phyloP scores from a whole-genome alignment of 2,113 vertebrate genomes.

The Hippocampus zosterae region DNA sequence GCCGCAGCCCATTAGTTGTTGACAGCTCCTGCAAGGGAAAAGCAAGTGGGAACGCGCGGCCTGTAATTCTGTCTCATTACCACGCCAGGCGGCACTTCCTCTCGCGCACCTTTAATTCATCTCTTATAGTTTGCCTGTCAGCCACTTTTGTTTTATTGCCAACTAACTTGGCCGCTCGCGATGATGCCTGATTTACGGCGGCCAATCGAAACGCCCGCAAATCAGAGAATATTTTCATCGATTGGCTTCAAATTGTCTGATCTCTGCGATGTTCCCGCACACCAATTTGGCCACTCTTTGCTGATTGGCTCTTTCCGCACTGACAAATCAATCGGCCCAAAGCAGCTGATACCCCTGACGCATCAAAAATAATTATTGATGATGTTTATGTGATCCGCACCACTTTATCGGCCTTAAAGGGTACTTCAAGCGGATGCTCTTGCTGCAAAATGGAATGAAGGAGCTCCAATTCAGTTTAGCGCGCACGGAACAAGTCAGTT shows the following conservation, averaged over 20 bases:
- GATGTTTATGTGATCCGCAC: slow-evolving; percentile 50
- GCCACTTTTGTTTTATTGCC: slow-evolving; percentile 90
- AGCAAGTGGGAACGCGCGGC: slow-evolving; percentile 68
- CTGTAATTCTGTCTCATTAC: slow-evolving; percentile 87
- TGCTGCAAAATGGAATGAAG: neutral
- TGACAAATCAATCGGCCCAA: slow-evolving; percentile 99
- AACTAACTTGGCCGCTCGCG: slow-evolving; percentile 88
- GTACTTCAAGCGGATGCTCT: neutral
- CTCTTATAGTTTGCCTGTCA: slow-evolving; percentile 90
- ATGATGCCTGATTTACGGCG: slow-evolving; percentile 88
- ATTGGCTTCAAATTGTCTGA: slow-evolving; percentile 98
- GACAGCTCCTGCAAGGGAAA: slow-evolving; percentile 71
- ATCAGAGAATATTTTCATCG: slow-evolving; percentile 99
- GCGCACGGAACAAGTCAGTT: neutral
- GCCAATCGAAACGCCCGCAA: slow-evolving; percentile 86
- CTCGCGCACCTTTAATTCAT: slow-evolving; percentile 88
- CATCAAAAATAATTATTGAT: slow-evolving; percentile 67
- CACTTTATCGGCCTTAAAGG: slow-evolving; percentile 27
- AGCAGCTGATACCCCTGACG: slow-evolving; percentile 82
- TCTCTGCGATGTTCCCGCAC: slow-evolving; percentile 92
- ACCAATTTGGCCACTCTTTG: slow-evolving; percentile 97
- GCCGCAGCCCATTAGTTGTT: slow-evolving; percentile 73
- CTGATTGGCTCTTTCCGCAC: slow-evolving; percentile 92
- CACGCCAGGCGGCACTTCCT: slow-evolving; percentile 75
- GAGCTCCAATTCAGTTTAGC: neutral